Evolutionary conservation across 2,797 vertebrate species (phyloP).

Genomic region (Rhyacichthys aspro): DNA sequence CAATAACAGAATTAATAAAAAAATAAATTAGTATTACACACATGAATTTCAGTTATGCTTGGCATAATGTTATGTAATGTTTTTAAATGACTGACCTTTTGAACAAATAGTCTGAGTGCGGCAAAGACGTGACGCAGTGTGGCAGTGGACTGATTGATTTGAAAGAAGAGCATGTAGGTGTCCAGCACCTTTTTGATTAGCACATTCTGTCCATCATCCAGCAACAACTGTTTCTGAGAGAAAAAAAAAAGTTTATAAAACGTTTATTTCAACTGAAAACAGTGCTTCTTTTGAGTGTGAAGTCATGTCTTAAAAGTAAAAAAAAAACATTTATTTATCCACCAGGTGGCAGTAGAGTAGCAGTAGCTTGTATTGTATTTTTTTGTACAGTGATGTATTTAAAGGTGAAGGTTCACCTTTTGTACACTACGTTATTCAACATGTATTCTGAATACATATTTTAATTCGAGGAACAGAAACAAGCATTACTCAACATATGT

Average conservation of each 20-base stretch:
- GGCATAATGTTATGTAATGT: not conserved
- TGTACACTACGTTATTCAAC: too few species aligned
- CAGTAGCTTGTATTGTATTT: not conserved
- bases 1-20: slow-evolving; percentile 4
- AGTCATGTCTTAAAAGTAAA: not conserved
- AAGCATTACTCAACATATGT: too few species aligned
- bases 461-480: not conserved
- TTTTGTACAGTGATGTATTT: too few species aligned
- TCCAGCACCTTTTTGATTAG: slow-evolving; percentile 98
- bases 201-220: slow-evolving; percentile 93
- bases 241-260: slow-evolving; percentile 10
- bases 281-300: not conserved
- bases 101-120: slow-evolving; percentile 91
- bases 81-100: slow-evolving; percentile 84
- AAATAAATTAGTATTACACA: not conserved
- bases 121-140: slow-evolving; percentile 93
- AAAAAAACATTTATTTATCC: slow-evolving; percentile 2
- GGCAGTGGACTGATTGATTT: slow-evolving; percentile 94
- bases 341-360: slow-evolving; percentile 65
- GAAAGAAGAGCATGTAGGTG: slow-evolving; percentile 95
- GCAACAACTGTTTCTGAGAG: slow-evolving; percentile 88
- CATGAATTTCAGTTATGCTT: not conserved
- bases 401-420: too few species aligned
- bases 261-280: slow-evolving; percentile 1
- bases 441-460: not conserved